phyloP scores from a whole-genome alignment of 2,888 invertebrate genomes.

The Folsomia manolachei region DNA sequence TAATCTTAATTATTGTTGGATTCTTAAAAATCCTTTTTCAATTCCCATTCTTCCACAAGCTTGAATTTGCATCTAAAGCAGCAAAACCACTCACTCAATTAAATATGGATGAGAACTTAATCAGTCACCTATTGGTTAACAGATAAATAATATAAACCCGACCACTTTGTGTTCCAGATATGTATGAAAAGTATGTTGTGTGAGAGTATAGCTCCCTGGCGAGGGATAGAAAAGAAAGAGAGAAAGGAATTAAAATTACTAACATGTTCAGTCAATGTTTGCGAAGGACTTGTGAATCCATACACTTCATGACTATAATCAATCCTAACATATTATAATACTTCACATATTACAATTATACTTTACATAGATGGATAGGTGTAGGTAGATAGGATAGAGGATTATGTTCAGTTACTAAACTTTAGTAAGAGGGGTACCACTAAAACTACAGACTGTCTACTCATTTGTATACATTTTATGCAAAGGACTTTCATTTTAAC shows the following conservation, averaged over 20 bases:
- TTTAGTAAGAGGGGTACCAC: too few species aligned
- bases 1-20: background rate
- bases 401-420: too few species aligned
- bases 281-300: background rate
- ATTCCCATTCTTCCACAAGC: too few species aligned
- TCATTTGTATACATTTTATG: background rate
- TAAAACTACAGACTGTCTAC: background rate
- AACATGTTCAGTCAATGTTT: background rate
- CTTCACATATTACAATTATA: background rate
- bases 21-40: background rate
- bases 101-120: too few species aligned
- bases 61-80: too few species aligned
- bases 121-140: too few species aligned
- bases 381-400: background rate
- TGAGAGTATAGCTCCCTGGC: background rate
- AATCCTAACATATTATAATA: background rate
- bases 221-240: background rate
- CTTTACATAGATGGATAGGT: too few species aligned
- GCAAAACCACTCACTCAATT: too few species aligned
- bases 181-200: constrained; percentile 23
- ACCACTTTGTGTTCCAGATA: constrained; percentile 42
- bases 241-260: background rate
- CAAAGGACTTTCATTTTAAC: background rate
- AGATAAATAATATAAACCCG: too few species aligned
- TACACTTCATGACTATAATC: background rate